A percentile compares a stretch with the other conserved stretches of the same genome.
These are phyloP conservation scores for Meleagris gallopavo DNA, from an alignment of 2,113 vertebrate species.

Conservation along the genomic window DNA sequence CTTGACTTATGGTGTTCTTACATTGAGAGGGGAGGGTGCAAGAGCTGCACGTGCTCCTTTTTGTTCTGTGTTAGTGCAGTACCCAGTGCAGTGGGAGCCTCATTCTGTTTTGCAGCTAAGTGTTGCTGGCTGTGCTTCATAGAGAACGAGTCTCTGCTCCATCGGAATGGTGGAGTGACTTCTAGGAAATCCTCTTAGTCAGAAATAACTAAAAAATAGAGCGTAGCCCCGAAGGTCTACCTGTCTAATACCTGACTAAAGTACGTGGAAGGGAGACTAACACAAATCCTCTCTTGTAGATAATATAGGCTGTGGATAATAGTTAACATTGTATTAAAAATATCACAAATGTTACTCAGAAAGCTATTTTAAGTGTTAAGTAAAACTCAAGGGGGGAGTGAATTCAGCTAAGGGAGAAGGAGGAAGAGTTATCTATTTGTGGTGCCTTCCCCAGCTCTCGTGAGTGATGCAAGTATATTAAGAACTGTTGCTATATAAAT, in stretches of 20 bases:
- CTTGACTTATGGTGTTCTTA: neutral
- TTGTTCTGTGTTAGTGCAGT: neutral
- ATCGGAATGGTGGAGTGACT: neutral
- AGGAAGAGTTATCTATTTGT: slow-evolving; percentile 21
- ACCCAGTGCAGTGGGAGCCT: neutral
- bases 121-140: neutral
- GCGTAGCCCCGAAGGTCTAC: neutral
- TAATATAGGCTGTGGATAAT: neutral
- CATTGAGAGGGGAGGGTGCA: neutral
- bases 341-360: neutral
- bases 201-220: neutral
- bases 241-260: slow-evolving; percentile 2
- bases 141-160: neutral
- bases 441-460: slow-evolving; percentile 50
- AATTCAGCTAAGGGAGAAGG: slow-evolving; percentile 16
- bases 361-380: slow-evolving; percentile 26
- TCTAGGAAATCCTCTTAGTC: neutral
- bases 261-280: neutral
- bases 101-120: neutral
- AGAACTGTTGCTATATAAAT: slow-evolving; percentile 66
- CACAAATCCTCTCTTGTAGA: neutral
- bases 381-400: slow-evolving; percentile 28
- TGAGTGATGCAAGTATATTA: slow-evolving; percentile 57
- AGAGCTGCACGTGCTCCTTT: neutral
- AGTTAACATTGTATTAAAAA: slow-evolving; percentile 18